Evolutionary conservation across 2,113 vertebrate genomes (phyloP).

Genomic region (Pan troglodytes): NHGRI_mPanTro3-v2.1_pri NC_072398.2:109020501-109021000

Average conservation of each 20-base stretch:
- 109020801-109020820: neutral
- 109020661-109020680: neutral
- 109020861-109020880: neutral
- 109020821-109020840: too few species aligned
- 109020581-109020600: neutral
- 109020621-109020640: neutral
- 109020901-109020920: neutral
- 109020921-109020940: neutral
- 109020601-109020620: neutral
- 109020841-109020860: neutral
- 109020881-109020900: neutral
- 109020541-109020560: neutral
- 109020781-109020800: neutral
- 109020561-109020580: neutral
- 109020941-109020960: neutral
- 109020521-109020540: slow-evolving; percentile 13
- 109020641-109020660: neutral
- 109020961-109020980: neutral
- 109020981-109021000: neutral
- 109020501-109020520: slow-evolving; percentile 7
- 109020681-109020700: neutral
- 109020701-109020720: neutral
- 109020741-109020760: neutral
- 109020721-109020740: neutral
- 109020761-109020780: neutral